These are phyloP conservation scores for Onychorhynchus coronatus DNA, from an alignment of 2,113 vertebrate species.

Conservation along the genomic window DNA sequence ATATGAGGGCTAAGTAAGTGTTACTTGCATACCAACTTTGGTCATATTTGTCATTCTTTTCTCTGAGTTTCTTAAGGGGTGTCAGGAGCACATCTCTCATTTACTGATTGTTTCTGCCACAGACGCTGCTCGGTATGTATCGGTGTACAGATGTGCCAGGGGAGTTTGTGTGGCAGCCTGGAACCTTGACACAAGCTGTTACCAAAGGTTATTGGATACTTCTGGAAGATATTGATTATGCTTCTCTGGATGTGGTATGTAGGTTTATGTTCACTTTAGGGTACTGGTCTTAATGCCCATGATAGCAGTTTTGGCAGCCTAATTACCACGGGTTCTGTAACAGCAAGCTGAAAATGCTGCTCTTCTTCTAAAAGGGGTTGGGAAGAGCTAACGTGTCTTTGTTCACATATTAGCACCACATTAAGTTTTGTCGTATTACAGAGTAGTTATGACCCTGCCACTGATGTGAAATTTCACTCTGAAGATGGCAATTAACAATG, in stretches of 20 bases:
- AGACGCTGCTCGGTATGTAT: slow-evolving; percentile 96
- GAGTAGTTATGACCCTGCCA: not conserved
- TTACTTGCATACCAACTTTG: not conserved
- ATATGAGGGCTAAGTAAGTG: not conserved
- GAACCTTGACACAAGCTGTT: slow-evolving; percentile 90
- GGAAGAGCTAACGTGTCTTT: not conserved
- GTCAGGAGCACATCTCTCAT: not conserved
- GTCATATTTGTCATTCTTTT: not conserved
- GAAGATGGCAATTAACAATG: not conserved
- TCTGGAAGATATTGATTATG: slow-evolving; percentile 95
- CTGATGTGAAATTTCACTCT: not conserved
- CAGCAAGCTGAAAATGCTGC: not conserved
- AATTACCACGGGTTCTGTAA: not conserved
- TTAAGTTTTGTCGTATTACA: not conserved
- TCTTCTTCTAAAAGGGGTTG: not conserved
- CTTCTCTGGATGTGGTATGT: slow-evolving; percentile 93
- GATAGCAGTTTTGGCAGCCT: not conserved
- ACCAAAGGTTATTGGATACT: slow-evolving; percentile 92
- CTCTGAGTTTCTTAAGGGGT: not conserved
- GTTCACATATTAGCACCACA: accelerated
- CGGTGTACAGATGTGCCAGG: slow-evolving; percentile 94
- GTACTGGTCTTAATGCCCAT: not conserved
- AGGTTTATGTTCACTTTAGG: not conserved
- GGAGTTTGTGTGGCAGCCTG: slow-evolving; percentile 96
- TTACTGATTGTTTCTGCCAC: not conserved